A percentile compares a stretch with the other conserved stretches of the same genome.
These are phyloP conservation scores for Gambelia wislizenii DNA, from an alignment of 2,797 vertebrate genomes.

Conservation along the genomic window DNA sequence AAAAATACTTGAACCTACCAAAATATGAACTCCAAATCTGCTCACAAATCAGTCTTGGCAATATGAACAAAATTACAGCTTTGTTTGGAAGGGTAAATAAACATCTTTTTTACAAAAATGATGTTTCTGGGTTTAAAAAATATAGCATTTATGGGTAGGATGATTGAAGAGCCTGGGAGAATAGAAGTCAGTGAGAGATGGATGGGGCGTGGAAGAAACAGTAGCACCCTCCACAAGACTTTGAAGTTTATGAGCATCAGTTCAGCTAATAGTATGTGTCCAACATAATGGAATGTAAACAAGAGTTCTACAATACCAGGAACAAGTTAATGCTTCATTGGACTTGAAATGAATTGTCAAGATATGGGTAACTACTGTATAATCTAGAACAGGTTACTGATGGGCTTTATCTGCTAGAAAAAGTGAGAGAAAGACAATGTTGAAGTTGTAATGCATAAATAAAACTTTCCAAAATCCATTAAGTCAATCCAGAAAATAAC, in stretches of 20 bases:
- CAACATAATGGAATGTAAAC: neutral
- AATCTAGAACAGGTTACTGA: neutral
- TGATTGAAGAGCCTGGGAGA: neutral
- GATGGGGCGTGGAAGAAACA: neutral
- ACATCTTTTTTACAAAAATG: neutral
- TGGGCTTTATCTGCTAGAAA: neutral
- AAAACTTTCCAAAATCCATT: neutral
- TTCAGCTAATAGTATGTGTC: neutral
- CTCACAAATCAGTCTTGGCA: neutral
- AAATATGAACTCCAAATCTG: neutral
- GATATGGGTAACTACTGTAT: neutral
- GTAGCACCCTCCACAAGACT: neutral
- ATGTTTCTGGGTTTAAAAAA: neutral
- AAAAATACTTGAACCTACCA: neutral
- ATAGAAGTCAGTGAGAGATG: neutral
- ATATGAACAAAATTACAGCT: neutral
- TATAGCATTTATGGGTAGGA: neutral
- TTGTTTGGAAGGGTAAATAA: neutral
- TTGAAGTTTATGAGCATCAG: neutral
- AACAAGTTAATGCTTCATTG: neutral
- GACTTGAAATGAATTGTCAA: neutral
- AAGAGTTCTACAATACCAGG: neutral
- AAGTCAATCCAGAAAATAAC: neutral
- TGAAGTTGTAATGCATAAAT: neutral
- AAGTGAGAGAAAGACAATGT: neutral